These are phyloP conservation scores for Drosophila nannoptera DNA, from an alignment of 1,140 invertebrate species.

Conservation along the genomic window DNA sequence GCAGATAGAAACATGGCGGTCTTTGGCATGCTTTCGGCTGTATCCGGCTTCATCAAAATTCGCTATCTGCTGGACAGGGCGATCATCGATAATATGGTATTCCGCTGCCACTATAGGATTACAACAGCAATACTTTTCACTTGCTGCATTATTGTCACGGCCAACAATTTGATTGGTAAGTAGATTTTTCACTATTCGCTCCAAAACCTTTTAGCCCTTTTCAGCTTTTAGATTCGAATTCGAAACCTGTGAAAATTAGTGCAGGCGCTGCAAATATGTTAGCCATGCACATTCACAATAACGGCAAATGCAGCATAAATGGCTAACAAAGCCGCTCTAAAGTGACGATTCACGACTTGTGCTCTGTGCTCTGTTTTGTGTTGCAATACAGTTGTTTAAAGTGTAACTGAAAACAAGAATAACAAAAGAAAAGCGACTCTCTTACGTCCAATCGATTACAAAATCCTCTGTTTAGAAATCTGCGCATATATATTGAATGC, in stretches of 20 bases:
- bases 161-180: constrained; percentile 92
- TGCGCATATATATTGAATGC: neutral
- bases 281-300: constrained; percentile 35
- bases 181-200: constrained; percentile 38
- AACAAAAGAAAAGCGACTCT: neutral
- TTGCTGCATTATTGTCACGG: constrained; percentile 92
- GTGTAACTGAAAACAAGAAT: neutral
- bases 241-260: constrained; percentile 45
- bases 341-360: neutral
- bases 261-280: constrained; percentile 51
- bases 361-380: neutral
- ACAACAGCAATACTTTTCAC: constrained; percentile 92
- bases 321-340: neutral
- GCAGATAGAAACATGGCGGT: constrained; percentile 84
- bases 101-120: constrained; percentile 93
- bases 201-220: neutral
- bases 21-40: constrained; percentile 88
- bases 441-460: neutral
- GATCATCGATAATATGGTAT: constrained; percentile 93
- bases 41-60: constrained; percentile 92
- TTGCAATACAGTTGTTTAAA: neutral
- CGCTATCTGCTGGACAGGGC: constrained; percentile 91
- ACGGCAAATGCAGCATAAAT: constrained; percentile 44
- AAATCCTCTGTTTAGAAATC: neutral
- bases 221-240: neutral